These are phyloP conservation scores for Arenaria interpres DNA, from an alignment of 2,113 vertebrate genomes.

Conservation along the genomic window DNA sequence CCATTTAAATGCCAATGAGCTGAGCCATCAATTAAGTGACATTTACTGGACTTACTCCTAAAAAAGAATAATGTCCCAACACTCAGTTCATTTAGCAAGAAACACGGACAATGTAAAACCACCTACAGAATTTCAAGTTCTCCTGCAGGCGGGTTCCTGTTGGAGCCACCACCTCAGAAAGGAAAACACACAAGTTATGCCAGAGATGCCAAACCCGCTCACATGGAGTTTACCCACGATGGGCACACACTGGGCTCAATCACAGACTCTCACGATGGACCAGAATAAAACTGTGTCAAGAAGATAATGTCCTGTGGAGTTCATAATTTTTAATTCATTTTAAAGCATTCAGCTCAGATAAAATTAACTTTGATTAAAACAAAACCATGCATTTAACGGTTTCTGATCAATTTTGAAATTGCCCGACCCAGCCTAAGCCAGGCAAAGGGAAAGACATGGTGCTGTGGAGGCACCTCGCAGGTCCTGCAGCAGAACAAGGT, in stretches of 20 bases:
- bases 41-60: neutral
- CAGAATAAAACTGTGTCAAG: neutral
- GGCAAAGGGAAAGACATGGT: neutral
- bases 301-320: neutral
- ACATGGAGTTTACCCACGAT: fast-evolving
- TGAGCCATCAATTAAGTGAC: slow-evolving; percentile 14
- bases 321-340: neutral
- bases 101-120: neutral
- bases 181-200: neutral
- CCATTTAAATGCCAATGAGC: slow-evolving; percentile 21
- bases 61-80: neutral
- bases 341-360: neutral
- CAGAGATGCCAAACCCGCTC: neutral
- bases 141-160: neutral
- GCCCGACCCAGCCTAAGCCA: neutral
- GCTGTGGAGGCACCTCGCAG: neutral
- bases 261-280: neutral
- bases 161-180: neutral
- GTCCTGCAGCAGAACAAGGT: neutral
- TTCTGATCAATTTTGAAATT: neutral
- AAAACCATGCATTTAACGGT: neutral
- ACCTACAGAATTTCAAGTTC: neutral
- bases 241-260: fast-evolving
- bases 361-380: neutral
- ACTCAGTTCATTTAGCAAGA: neutral